These are phyloP conservation scores for Trematomus bernacchii DNA, from an alignment of 2,797 vertebrate genomes.

Conservation along the genomic window DNA sequence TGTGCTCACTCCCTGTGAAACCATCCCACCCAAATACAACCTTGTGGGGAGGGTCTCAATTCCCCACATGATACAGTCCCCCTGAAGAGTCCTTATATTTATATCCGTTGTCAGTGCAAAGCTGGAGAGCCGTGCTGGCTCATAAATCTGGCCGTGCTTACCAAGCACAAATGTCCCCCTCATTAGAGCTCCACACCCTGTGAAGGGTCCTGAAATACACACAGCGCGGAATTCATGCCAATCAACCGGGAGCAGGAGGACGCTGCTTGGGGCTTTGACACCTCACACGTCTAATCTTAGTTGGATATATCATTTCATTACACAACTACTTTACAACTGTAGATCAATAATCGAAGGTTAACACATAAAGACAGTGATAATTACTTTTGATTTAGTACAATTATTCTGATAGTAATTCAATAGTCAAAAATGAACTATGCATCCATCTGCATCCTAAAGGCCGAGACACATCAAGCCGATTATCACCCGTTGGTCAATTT, in stretches of 20 bases:
- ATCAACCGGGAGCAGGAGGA: conserved; percentile 30
- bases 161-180: conserved; percentile 77
- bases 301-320: conserved; percentile 8
- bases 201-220: conserved; percentile 64
- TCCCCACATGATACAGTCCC: conserved; percentile 53
- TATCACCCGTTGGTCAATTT: too few species aligned
- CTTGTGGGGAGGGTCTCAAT: conserved; percentile 45
- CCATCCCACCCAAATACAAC: conserved; percentile 18
- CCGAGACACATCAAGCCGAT: too few species aligned
- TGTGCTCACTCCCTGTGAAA: conserved; percentile 38
- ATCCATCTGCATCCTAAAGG: conserved; percentile 9
- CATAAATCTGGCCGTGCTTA: conserved; percentile 80
- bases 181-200: conserved; percentile 73
- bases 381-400: neutral
- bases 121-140: conserved; percentile 67
- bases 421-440: neutral
- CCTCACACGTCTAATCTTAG: conserved; percentile 17
- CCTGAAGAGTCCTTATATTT: conserved; percentile 74
- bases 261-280: conserved; percentile 34
- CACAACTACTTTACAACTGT: conserved; percentile 12
- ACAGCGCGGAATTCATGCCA: conserved; percentile 51
- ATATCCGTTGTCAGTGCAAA: conserved; percentile 74
- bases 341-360: conserved; percentile 17
- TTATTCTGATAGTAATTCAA: conserved; percentile 12
- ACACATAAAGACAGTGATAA: neutral